Evolutionary conservation across 1,140 invertebrate genomes (phyloP).

Genomic region (Drosophila ironensis): DNA sequence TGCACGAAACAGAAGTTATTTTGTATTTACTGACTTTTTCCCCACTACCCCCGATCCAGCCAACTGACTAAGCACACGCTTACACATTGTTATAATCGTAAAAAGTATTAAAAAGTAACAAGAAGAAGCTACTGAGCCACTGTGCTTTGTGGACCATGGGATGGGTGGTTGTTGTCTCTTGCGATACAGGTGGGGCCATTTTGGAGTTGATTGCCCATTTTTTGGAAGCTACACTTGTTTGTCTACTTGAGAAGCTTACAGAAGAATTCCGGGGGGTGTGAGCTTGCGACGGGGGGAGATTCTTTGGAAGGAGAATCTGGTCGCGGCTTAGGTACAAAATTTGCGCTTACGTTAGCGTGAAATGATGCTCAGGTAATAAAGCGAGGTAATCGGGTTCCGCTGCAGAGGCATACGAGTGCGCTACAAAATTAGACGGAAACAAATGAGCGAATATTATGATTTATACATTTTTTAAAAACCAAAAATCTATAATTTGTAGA

Average conservation of each 20-base stretch:
- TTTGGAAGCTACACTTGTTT: conserved; percentile 71
- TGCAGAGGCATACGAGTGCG: conserved; percentile 7
- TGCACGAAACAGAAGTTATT: conserved; percentile 54
- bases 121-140: conserved; percentile 24
- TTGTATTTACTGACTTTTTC: conserved; percentile 56
- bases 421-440: background rate
- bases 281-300: background rate
- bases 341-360: conserved; percentile 76
- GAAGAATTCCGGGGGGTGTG: background rate
- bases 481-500: too few relatives aligned
- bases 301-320: conserved; percentile 35
- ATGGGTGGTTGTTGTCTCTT: too few relatives aligned
- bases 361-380: conserved; percentile 75
- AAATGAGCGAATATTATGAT: background rate
- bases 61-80: conserved; percentile 40
- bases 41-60: background rate
- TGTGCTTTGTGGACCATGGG: too few relatives aligned
- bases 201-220: conserved; percentile 76
- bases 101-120: conserved; percentile 77
- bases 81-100: conserved; percentile 76
- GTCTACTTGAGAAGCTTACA: conserved; percentile 38
- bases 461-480: background rate
- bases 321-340: conserved; percentile 70
- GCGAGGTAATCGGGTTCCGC: conserved; percentile 17
- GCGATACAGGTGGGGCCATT: conserved; percentile 68